These are phyloP conservation scores for Baryphthengus martii DNA, from an alignment of 2,113 vertebrate genomes.

Conservation along the genomic window DNA sequence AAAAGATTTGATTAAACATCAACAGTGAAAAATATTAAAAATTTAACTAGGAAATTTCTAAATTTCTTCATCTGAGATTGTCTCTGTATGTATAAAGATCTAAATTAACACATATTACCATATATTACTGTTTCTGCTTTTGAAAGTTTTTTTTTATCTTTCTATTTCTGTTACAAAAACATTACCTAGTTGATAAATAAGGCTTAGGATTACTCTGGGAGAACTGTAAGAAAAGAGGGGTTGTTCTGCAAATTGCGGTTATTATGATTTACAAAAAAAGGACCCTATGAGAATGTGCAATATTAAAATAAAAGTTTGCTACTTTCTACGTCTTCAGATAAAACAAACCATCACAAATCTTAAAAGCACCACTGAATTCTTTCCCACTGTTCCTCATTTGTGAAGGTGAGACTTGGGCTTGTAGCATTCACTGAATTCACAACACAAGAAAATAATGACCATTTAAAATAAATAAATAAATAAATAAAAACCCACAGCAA, in stretches of 20 bases:
- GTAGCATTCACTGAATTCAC: background rate
- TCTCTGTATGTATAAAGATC: background rate
- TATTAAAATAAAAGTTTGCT: background rate
- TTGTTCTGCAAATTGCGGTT: background rate
- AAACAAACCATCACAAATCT: background rate
- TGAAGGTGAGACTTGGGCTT: background rate
- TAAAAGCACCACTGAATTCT: background rate
- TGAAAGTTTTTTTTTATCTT: background rate
- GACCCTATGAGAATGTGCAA: background rate
- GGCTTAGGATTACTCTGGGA: background rate
- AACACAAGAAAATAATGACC: background rate
- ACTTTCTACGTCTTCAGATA: background rate
- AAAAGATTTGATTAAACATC: background rate
- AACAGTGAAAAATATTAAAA: background rate
- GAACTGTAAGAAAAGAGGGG: background rate
- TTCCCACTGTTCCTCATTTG: background rate
- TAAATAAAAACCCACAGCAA: no score
- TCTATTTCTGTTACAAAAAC: background rate
- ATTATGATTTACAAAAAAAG: background rate
- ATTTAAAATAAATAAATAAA: background rate
- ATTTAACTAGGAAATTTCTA: background rate
- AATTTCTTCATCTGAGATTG: background rate
- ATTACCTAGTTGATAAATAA: background rate
- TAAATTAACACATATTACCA: slow-evolving; percentile 1
- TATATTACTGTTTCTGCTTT: background rate